Evolutionary conservation across 2,113 vertebrate genomes (phyloP).

Genomic region (Lepus europaeus): DNA sequence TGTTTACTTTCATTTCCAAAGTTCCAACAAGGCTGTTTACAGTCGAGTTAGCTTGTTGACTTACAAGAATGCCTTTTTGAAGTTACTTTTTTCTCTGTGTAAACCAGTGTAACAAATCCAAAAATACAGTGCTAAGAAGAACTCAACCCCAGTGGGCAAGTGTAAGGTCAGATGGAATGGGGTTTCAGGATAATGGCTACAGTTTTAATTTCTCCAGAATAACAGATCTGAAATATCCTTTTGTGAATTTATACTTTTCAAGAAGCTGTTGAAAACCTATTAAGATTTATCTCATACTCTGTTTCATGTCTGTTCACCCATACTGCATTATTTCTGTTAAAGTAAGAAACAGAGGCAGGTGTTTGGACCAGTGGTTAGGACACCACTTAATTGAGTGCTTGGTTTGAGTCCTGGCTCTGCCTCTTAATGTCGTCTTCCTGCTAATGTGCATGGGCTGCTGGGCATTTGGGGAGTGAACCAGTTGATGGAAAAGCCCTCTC

Average conservation of each 20-base stretch:
- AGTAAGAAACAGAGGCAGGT: background rate
- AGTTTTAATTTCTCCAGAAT: constrained; percentile 49
- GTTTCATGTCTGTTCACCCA: background rate
- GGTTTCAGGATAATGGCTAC: constrained; percentile 1
- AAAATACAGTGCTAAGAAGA: constrained; percentile 20
- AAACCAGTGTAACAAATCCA: constrained; percentile 38
- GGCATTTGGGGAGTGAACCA: too few species aligned
- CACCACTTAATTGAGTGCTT: too few species aligned
- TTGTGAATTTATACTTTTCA: constrained; percentile 50
- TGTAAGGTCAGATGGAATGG: constrained; percentile 18
- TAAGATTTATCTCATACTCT: background rate
- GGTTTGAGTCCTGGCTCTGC: too few species aligned
- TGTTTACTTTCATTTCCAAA: constrained; percentile 46
- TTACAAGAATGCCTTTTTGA: constrained; percentile 24
- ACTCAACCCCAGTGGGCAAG: constrained; percentile 30
- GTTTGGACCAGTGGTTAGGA: too few species aligned
- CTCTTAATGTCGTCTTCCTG: too few species aligned
- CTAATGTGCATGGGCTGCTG: too few species aligned
- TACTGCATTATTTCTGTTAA: constrained; percentile 17
- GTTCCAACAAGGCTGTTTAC: constrained; percentile 30
- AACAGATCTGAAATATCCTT: constrained; percentile 63
- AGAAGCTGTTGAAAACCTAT: constrained; percentile 28
- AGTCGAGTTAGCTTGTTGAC: background rate
- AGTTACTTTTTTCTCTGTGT: constrained; percentile 39
- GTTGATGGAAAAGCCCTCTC: too few species aligned